Evolutionary conservation across 1,140 invertebrate genomes (phyloP), one percentile per base, ranked within the genome.

Genomic region (Magallana ariakensis): DNA sequence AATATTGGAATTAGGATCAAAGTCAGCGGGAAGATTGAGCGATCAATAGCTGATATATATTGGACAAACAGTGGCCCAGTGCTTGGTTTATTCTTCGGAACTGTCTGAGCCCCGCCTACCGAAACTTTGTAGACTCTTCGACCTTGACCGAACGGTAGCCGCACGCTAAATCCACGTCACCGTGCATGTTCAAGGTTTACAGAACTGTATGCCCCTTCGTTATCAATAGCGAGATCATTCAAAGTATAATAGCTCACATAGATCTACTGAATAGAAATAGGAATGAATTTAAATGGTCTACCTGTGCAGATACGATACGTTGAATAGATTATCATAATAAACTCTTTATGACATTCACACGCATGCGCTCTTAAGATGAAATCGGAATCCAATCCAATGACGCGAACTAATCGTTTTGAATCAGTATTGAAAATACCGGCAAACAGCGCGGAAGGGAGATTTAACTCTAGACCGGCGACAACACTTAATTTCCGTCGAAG

Each of bases 291-390:
- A 84, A 84, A 84, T 84, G 56, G n/a, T 46, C 26, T 58, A 58
- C 82, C 82, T 56, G 54, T 75, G 80, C 15, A 84, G 55, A 58
- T 33, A 56, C 22, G 26, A 84, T 84, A 84, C 82, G 19, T 60
- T 84, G 55, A 84, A 84, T 56, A 84, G 82, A 84, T 84, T 84
- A 84, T 56, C 55, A 84, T 84, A 84, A 84, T 84, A 84, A 84
- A 84, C 82, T 84, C 54, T 58, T 84, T 87, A 66, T 87, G 55
- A 85, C 58, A 85, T 85, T 80, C 80, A 66, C 15, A 85, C 88
- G 83, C 88, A 89, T 89, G 88, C 88, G 85, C 82, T 84, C 7
- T 57, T 60, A 66, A 84, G 55, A 89, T 89, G 88, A 89, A 89
- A 80, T 85, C 88, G 19, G 88, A 89, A 57, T 83, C 86, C 60